phyloP scores from a whole-genome alignment of 2,888 invertebrate species.

The Papilio gigon region DNA sequence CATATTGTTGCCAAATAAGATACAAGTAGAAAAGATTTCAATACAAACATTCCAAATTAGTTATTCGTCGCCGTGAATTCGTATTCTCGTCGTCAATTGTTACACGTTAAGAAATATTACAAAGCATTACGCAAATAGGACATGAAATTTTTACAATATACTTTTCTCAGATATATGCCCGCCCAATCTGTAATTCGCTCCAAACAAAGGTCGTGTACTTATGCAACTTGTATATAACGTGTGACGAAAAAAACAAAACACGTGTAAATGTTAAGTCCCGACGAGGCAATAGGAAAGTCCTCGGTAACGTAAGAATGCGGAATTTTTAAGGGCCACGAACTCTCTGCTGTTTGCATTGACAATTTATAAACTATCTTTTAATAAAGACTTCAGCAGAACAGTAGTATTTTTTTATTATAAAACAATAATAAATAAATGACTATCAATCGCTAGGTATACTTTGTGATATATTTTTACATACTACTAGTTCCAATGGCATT shows the following conservation, averaged over 20 bases:
- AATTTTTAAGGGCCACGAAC: conserved; percentile 9
- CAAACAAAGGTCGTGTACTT: conserved; percentile 14
- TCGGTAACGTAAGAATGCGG: conserved; percentile 23
- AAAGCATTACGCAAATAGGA: background rate
- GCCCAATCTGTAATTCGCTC: conserved; percentile 8
- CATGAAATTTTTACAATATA: conserved; percentile 9
- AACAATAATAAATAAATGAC: too few relatives aligned
- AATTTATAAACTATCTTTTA: conserved; percentile 12
- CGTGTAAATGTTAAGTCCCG: conserved; percentile 6
- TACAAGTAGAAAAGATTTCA: background rate
- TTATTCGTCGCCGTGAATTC: conserved; percentile 4
- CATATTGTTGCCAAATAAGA: background rate
- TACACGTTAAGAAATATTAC: conserved; percentile 16
- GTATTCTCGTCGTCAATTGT: conserved; percentile 8
- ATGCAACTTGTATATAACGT: conserved; percentile 19
- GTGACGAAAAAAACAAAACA: conserved; percentile 9
- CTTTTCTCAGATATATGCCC: conserved; percentile 3
- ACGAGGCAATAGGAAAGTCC: conserved; percentile 12
- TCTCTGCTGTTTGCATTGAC: background rate
- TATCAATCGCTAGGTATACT: background rate
- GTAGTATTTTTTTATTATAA: too few relatives aligned
- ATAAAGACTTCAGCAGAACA: conserved; percentile 25
- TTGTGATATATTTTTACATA: too few relatives aligned
- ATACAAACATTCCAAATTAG: conserved; percentile 4
- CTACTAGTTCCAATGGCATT: too few relatives aligned